Evolutionary conservation across 2,888 invertebrate genomes (phyloP), one percentile per base, ranked within the genome.

Genomic region (Dromius quadrimaculatus): DNA sequence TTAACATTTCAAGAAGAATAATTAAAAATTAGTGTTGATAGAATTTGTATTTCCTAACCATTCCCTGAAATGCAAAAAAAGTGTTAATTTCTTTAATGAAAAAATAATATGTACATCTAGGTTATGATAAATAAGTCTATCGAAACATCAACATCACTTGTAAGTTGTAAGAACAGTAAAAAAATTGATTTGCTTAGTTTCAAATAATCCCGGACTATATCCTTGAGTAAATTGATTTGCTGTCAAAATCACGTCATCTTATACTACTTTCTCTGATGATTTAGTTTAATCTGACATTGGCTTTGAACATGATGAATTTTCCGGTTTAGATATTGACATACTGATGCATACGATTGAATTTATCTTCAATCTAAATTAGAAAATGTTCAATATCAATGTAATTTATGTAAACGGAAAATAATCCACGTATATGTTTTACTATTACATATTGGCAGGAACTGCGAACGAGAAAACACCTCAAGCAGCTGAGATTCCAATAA

Each of bases 311-410:
- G 50, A 54, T 54, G 50, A 28, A 54, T 17, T 54, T 28, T 54
- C 28, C 50, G 5, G 50, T 23, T 23, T 41, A 28, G 50, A 28
- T 54, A 17, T 54, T 23, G 32, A 28, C 23, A 28, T 54, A 54
- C 23, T 54, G 28, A 54, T 54, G 50, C 50, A 15, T 54, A 28
- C 28, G 23, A 54, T 54, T 54, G 28, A 54, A 54, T 2, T 54
- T 54, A 54, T 54, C 50, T 54, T 9, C 23, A 4, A 54, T 54
- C 50, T 54, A 54, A 54, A 54, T 54, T 54, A 54, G 50, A 54
- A 54, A 41, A 54, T 28, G 50, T 54, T 54, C 15, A 11, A 11
- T 54, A 32, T 54, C 28, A 54, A 54, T 54, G 13, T 54, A 15
- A 23, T 54, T 15, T 28, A 32, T 23, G 23, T 54, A 6, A 28